These are phyloP conservation scores for Onychomys torridus DNA, from an alignment of 2,797 vertebrate genomes.

Conservation along the genomic window DNA sequence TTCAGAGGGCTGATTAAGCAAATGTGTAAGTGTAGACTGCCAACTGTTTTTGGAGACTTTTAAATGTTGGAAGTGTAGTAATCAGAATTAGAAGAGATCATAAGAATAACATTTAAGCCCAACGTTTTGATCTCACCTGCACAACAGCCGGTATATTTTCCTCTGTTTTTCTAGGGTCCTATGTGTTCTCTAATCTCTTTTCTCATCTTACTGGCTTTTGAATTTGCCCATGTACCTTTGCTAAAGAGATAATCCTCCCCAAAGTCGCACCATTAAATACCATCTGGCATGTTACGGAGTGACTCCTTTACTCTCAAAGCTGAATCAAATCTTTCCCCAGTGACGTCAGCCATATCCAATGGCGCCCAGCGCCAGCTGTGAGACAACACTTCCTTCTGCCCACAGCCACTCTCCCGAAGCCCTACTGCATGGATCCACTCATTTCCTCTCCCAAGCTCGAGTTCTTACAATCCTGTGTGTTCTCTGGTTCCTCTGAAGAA, in stretches of 20 bases:
- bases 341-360: neutral
- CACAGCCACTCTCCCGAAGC: neutral
- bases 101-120: neutral
- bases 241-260: neutral
- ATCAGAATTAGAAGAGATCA: neutral
- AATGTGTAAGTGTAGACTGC: neutral
- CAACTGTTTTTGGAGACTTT: neutral
- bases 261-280: neutral
- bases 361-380: neutral
- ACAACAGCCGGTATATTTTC: neutral
- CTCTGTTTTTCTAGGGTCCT: neutral
- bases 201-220: neutral
- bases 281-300: neutral
- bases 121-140: neutral
- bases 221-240: neutral
- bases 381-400: neutral
- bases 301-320: constrained; percentile 8
- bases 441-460: neutral
- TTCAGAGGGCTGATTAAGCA: constrained; percentile 39
- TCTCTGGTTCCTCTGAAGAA: neutral
- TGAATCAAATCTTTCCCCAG: neutral
- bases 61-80: neutral
- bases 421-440: neutral
- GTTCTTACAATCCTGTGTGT: neutral
- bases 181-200: constrained; percentile 3